A percentile compares a stretch with the other conserved stretches of the same genome.
Evolutionary conservation across 2,888 invertebrate species (phyloP).

Genomic region (Empis livida): DNA sequence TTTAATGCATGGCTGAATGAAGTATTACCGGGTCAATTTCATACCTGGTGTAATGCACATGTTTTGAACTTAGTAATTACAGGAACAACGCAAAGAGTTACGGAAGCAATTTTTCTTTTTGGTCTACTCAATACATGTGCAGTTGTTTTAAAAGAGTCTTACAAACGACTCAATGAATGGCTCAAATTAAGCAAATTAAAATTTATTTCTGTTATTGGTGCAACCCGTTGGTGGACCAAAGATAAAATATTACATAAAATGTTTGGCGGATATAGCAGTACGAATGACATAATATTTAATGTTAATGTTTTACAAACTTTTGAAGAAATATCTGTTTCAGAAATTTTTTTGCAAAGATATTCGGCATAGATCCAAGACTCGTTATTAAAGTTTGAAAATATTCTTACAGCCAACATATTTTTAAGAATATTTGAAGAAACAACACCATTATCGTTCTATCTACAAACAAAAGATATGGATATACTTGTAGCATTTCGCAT

Average conservation of each 20-base stretch:
- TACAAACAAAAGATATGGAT: too few species aligned
- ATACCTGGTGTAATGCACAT: too few species aligned
- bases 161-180: background rate
- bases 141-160: background rate
- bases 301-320: background rate
- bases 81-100: background rate
- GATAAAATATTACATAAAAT: background rate
- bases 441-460: too few species aligned
- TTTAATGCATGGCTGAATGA: too few species aligned
- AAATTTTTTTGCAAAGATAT: background rate
- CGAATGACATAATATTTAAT: background rate
- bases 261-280: background rate
- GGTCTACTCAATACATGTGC: background rate
- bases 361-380: background rate
- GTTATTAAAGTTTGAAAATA: background rate
- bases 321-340: background rate
- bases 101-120: background rate
- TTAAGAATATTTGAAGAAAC: background rate
- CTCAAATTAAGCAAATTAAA: background rate
- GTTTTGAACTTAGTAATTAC: background rate
- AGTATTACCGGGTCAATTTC: too few species aligned
- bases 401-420: background rate
- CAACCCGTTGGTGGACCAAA: background rate
- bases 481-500: too few species aligned
- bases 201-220: background rate